These are phyloP conservation scores for Eospalax fontanierii DNA, from an alignment of 2,797 vertebrate genomes.

Conservation along the genomic window DNA sequence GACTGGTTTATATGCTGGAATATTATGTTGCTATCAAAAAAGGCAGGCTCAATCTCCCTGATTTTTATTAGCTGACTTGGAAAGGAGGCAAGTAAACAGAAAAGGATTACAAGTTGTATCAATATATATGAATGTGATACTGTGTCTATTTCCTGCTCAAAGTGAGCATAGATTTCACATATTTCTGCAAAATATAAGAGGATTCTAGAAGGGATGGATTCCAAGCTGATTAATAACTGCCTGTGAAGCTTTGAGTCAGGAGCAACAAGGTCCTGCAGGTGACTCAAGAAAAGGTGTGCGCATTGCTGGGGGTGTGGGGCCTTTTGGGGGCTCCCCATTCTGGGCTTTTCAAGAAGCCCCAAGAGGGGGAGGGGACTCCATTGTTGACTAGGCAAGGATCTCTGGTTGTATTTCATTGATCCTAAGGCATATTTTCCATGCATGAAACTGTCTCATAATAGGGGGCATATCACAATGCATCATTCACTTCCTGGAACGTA, in stretches of 20 bases:
- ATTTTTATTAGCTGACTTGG: neutral
- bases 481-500: neutral
- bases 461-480: neutral
- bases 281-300: neutral
- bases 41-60: neutral
- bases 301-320: neutral
- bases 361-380: too few relatives aligned
- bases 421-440: neutral
- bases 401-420: neutral
- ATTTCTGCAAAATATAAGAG: neutral
- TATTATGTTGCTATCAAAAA: neutral
- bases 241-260: neutral
- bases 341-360: neutral
- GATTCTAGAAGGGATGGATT: neutral
- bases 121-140: neutral
- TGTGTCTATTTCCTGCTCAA: neutral
- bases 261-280: neutral
- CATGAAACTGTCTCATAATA: neutral
- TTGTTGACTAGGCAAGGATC: fast-evolving
- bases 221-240: fast-evolving
- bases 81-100: neutral
- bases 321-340: neutral
- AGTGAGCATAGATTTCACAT: neutral
- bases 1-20: neutral
- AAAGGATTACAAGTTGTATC: neutral